Evolutionary conservation across 2,113 vertebrate species (phyloP).

Genomic region (Athene cunicularia): DNA sequence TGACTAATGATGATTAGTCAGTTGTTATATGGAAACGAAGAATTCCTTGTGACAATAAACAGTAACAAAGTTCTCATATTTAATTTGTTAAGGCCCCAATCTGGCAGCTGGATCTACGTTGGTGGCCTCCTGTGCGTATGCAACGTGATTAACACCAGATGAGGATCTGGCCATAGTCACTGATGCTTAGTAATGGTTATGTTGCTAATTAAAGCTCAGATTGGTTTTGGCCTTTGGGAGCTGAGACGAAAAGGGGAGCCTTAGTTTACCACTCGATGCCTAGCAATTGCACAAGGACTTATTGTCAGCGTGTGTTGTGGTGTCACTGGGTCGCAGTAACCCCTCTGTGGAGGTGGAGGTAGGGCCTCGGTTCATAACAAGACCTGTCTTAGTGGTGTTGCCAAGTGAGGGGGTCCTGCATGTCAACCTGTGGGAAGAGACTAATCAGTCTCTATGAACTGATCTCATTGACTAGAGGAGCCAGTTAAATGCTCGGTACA

Average conservation of each 20-base stretch:
- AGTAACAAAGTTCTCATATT: conserved; percentile 14
- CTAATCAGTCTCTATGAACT: background rate
- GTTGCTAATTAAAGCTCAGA: conserved; percentile 47
- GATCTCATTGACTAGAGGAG: background rate
- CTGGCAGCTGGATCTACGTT: background rate
- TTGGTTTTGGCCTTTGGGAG: conserved; percentile 4
- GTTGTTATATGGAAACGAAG: conserved; percentile 40
- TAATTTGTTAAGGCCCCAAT: background rate
- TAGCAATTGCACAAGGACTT: background rate
- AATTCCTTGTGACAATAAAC: conserved; percentile 54
- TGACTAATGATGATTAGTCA: conserved; percentile 40
- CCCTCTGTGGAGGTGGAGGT: background rate
- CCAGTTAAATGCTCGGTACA: background rate
- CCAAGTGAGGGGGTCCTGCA: background rate
- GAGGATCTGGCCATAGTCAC: conserved; percentile 45
- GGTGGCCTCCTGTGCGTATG: conserved; percentile 44
- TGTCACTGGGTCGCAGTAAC: background rate
- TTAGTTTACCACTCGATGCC: background rate
- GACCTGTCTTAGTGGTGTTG: background rate
- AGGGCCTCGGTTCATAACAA: background rate
- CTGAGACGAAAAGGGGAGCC: background rate
- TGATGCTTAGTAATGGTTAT: conserved; percentile 10
- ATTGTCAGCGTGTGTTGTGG: accelerated
- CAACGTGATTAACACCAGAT: conserved; percentile 58
- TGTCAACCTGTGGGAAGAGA: background rate